Conservation (phyloP, 2,888 invertebrate genomes). For the Chrysodeixis includens region DNA sequence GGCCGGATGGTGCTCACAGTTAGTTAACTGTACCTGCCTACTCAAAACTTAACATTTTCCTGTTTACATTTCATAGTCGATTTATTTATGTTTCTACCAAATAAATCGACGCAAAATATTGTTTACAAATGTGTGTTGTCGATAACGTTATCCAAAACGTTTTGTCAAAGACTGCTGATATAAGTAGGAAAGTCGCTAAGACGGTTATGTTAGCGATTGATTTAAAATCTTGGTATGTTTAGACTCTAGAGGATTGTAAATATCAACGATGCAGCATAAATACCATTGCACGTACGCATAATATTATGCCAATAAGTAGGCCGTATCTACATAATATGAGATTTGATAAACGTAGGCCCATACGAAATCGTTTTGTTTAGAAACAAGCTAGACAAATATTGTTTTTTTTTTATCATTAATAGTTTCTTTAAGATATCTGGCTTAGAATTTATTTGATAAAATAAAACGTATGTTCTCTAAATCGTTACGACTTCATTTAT, state of each 20-base stretch:
- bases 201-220: background rate
- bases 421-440: background rate
- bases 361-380: too few species aligned
- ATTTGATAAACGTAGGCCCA: too few species aligned
- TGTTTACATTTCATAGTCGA: background rate
- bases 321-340: too few species aligned
- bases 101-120: background rate
- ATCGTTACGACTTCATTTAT: slow-evolving; percentile 62
- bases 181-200: background rate
- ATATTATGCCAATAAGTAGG: too few species aligned
- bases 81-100: background rate
- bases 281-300: too few species aligned
- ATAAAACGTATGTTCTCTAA: background rate
- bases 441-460: background rate
- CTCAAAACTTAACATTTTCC: background rate
- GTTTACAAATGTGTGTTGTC: background rate
- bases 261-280: too few species aligned
- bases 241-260: too few species aligned
- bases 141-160: background rate
- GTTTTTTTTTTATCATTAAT: background rate
- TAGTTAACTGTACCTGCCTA: slow-evolving; percentile 25
- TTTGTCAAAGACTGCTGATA: background rate
- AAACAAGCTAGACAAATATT: too few species aligned
- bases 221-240: background rate
- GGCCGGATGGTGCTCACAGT: slow-evolving; percentile 40